Conservation (phyloP, 2,113 vertebrate genomes). For the Hippolais icterina region DNA sequence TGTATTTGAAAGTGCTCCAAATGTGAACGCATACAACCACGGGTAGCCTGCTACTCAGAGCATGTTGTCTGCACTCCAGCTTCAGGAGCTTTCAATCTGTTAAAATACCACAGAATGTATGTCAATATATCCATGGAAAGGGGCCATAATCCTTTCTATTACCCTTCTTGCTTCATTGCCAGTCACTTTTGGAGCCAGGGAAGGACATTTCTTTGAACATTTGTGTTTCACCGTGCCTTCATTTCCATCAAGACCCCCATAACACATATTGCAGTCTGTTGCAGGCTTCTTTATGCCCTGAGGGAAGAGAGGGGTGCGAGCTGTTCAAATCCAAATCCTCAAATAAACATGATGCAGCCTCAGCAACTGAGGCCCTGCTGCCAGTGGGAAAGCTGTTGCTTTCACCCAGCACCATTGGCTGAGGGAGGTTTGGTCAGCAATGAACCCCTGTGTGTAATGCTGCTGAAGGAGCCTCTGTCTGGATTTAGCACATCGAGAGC, state of each 20-base stretch:
- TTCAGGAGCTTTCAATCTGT: slow-evolving; percentile 27
- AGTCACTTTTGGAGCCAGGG: slow-evolving; percentile 16
- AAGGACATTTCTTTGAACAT: slow-evolving; percentile 40
- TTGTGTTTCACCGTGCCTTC: slow-evolving; percentile 35
- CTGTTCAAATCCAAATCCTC: slow-evolving; percentile 42
- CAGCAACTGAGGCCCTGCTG: neutral
- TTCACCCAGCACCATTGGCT: neutral
- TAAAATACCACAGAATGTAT: slow-evolving; percentile 21
- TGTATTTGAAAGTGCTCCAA: neutral
- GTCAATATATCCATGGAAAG: slow-evolving; percentile 46
- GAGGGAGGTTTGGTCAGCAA: neutral
- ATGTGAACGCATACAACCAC: neutral
- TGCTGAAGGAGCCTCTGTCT: neutral
- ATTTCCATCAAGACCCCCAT: slow-evolving; percentile 35
- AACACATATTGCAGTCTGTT: slow-evolving; percentile 61
- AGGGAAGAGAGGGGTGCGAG: slow-evolving; percentile 27
- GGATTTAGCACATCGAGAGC: neutral
- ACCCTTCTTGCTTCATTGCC: slow-evolving; percentile 14
- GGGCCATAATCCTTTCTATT: slow-evolving; percentile 23
- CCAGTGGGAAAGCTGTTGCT: neutral
- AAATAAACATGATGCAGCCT: neutral
- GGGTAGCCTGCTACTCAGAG: neutral
- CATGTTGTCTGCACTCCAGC: neutral
- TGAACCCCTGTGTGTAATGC: neutral
- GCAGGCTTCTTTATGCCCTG: slow-evolving; percentile 37